Evolutionary conservation across 2,797 vertebrate genomes (phyloP), one percentile per base, ranked within the genome.

Genomic region (Phataginus tricuspis): DNA sequence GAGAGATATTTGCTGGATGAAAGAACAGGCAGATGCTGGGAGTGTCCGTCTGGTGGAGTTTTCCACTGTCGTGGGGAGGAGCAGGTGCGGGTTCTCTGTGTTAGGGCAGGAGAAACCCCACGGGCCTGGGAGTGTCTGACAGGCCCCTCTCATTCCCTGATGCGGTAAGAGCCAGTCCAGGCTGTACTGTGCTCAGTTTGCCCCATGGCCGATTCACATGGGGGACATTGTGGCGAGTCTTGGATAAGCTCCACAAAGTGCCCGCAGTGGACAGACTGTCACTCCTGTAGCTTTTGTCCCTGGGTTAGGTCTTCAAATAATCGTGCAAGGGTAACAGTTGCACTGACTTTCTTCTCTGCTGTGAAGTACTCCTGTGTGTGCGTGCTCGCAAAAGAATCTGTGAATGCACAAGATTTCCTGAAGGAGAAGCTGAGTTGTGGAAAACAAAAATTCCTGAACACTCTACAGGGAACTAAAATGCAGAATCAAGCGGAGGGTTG

Each of bases 61-160:
- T 72, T 63, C 57, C 69, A 15, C 31, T 18, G 27, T 61, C 61
- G 0, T 0, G 0, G 51, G n/a, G 7, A 34, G 57, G 31, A 3
- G 49, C 51, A 11, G 45, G 45, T 9, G 45, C 10, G 45, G 45
- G 45, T 45, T 45, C 45, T 45, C 45, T 45, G 45, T 11, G 45
- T 11, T 12, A 10, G 45, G 45, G 45, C 45, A 11, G 45, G 45
- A 12, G 45, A 45, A 45, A 45, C 45, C 45, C 11, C 45, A 12
- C 45, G 45, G 45, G 49, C 71, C 25, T 31, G 42, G 63, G 55
- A 53, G 53, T 49, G 66, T 31, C 88, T 68, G 61, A 45, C 15
- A 9, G 5, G 9, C 11, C 86, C 68, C 25, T 15, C 23, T 19
- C 31, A 27, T 87, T 79, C 78, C 63, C 39, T 15, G 69, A n/a